Conservation (phyloP, 2,797 vertebrate genomes). For the Chiroxiphia lanceolata region DNA sequence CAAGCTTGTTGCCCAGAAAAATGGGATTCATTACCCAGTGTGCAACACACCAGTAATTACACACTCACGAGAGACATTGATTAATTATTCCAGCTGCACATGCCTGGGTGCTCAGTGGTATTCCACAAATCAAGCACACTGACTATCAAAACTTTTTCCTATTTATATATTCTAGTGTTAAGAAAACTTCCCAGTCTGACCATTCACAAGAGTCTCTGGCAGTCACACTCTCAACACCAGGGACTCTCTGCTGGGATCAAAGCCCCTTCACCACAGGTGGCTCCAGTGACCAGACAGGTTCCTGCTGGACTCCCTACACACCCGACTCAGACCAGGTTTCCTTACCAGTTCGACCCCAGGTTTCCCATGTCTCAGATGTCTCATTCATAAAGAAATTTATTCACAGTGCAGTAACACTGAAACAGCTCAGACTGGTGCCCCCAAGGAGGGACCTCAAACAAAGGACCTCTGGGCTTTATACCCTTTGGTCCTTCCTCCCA, state of each 20-base stretch:
- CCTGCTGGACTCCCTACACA: neutral
- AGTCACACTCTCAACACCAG: neutral
- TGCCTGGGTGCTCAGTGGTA: neutral
- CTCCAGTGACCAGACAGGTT: neutral
- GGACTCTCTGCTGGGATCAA: neutral
- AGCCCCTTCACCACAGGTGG: rapidly evolving
- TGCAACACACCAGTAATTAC: neutral
- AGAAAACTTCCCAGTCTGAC: neutral
- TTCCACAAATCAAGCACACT: neutral
- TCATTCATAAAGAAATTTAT: neutral
- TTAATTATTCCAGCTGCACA: neutral
- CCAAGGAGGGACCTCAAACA: rapidly evolving
- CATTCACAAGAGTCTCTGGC: neutral
- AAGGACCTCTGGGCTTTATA: neutral
- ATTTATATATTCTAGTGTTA: neutral
- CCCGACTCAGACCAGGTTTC: neutral
- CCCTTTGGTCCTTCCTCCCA: neutral
- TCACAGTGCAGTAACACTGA: neutral
- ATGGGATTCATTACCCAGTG: rapidly evolving
- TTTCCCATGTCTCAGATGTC: neutral
- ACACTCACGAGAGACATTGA: neutral
- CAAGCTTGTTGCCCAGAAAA: neutral
- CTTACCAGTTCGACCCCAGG: neutral
- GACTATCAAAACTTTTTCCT: neutral
- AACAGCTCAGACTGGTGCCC: neutral